Conservation (phyloP, 2,113 vertebrate genomes). For the Protobothrops flavoviridis region DNA sequence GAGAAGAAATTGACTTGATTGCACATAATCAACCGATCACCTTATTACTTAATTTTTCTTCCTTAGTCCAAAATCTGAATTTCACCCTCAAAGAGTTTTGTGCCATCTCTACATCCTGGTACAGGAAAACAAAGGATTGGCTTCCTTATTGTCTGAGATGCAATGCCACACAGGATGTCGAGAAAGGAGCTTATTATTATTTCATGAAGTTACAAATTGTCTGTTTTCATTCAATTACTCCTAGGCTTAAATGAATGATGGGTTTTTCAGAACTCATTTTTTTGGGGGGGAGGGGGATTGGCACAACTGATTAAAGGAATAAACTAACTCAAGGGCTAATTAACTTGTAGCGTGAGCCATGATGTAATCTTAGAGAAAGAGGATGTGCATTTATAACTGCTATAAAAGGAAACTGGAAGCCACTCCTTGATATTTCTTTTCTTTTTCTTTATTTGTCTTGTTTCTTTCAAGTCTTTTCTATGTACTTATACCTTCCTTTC, state of each 20-base stretch:
- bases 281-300: not conserved
- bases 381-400: not conserved
- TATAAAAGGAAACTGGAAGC: not conserved
- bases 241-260: not conserved
- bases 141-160: not conserved
- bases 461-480: not conserved
- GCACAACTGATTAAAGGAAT: not conserved
- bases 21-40: no score
- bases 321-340: not conserved
- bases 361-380: not conserved
- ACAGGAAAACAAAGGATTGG: not conserved
- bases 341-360: not conserved
- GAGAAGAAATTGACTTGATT: not conserved
- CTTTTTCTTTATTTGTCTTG: not conserved
- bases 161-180: not conserved
- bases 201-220: not conserved
- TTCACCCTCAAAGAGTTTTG: not conserved
- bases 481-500: not conserved
- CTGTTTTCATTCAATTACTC: not conserved
- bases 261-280: not conserved
- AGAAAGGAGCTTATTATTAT: not conserved
- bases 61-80: not conserved
- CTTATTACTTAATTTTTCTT: no score
- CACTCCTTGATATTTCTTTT: not conserved
- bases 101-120: not conserved